Conservation (phyloP, 2,113 vertebrate genomes). For the Bufo bufo region DNA sequence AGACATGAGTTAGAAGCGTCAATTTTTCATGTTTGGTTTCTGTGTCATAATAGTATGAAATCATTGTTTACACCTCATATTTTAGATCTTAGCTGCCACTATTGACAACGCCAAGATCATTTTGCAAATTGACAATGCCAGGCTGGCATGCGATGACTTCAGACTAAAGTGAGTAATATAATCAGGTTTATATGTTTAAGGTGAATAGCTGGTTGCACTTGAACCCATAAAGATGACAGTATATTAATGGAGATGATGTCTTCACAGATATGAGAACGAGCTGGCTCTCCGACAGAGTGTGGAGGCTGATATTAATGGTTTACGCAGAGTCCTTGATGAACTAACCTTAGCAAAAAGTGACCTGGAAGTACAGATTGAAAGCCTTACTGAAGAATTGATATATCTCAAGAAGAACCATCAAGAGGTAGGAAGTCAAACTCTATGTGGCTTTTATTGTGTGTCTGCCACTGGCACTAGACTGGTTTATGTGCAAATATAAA, state of each 20-base stretch:
- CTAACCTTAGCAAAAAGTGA: slow-evolving; percentile 75
- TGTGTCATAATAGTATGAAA: not conserved
- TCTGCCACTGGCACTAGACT: not conserved
- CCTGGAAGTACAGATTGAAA: slow-evolving; percentile 73
- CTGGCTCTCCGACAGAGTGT: slow-evolving; percentile 82
- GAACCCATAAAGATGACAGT: not conserved
- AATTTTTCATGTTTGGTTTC: no score
- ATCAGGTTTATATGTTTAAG: not conserved
- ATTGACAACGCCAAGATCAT: slow-evolving; percentile 73
- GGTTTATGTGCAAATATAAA: no score
- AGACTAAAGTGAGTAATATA: slow-evolving; percentile 79
- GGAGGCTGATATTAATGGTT: slow-evolving; percentile 83
- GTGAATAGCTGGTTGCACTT: not conserved
- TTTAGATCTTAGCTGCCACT: slow-evolving; percentile 72
- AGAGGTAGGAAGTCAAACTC: slow-evolving; percentile 65
- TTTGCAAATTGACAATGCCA: slow-evolving; percentile 69
- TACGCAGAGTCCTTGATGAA: slow-evolving; percentile 71
- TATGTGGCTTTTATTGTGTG: not conserved
- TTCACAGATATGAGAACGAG: slow-evolving; percentile 82
- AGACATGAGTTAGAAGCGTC: not conserved
- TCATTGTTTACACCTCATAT: not conserved
- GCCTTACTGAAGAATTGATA: slow-evolving; percentile 71
- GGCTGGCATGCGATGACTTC: slow-evolving; percentile 85
- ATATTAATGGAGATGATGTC: not conserved
- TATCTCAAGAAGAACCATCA: slow-evolving; percentile 70